Conservation (phyloP, 1,140 invertebrate species). For the Augochlora pura region DNA sequence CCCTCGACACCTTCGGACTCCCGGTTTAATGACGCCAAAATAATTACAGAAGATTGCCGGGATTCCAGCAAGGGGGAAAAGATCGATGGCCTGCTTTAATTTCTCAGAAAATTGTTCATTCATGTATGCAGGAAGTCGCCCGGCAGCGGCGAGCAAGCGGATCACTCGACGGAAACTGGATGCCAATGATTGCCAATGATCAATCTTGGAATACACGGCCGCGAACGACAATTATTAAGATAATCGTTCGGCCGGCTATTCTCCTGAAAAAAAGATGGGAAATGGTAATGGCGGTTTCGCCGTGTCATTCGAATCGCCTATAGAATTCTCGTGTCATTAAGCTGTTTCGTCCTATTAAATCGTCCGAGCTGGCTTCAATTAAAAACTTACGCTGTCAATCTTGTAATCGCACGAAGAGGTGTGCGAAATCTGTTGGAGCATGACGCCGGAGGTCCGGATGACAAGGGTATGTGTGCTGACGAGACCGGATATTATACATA, state of each 20-base stretch:
- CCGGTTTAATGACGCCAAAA: too few species aligned
- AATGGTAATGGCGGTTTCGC: not conserved
- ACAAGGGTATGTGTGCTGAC: not conserved
- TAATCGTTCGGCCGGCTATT: constrained; percentile 6
- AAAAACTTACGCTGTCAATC: constrained; percentile 9
- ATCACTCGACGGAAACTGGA: not conserved
- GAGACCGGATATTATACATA: not conserved
- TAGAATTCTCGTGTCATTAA: constrained; percentile 1
- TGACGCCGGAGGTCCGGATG: not conserved
- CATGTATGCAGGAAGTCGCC: constrained; percentile 1
- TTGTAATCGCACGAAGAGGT: not conserved
- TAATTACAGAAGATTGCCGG: too few species aligned
- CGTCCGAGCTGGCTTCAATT: not conserved
- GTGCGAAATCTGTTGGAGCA: not conserved
- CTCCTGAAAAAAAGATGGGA: not conserved
- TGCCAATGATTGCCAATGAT: not conserved
- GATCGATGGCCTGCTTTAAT: not conserved
- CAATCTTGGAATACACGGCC: not conserved
- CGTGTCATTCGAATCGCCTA: not conserved
- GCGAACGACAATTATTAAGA: constrained; percentile 38
- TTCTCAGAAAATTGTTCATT: constrained; percentile 1
- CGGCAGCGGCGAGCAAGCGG: not conserved
- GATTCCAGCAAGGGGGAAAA: not conserved
- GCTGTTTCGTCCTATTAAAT: not conserved
- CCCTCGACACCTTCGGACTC: too few species aligned